Evolutionary conservation across 2,888 invertebrate species (phyloP).

Genomic region (Amorpha juglandis): DNA sequence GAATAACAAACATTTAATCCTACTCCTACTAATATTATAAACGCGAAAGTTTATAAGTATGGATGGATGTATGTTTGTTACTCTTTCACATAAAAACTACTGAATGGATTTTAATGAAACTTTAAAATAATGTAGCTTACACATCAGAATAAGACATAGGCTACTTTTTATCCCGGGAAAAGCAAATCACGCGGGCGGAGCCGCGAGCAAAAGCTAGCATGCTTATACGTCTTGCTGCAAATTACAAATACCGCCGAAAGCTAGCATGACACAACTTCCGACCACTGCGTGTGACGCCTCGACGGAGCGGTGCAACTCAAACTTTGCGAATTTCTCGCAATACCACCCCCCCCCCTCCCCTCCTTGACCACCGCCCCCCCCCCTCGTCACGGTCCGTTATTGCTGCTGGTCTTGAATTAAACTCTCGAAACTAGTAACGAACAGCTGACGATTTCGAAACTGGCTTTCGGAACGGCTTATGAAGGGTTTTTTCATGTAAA

Average conservation of each 20-base stretch:
- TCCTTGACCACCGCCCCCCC: background rate
- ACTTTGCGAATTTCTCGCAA: conserved; percentile 33
- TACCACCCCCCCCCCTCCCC: conserved; percentile 20
- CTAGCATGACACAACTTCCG: background rate
- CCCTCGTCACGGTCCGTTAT: background rate
- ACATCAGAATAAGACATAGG: no score
- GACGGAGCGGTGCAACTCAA: conserved; percentile 34
- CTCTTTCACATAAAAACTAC: no score
- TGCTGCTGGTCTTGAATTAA: conserved; percentile 3
- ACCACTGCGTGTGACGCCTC: conserved; percentile 31
- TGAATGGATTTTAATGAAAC: no score
- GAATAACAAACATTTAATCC: no score
- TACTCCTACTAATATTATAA: no score
- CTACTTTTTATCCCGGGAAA: no score
- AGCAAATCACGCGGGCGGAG: no score
- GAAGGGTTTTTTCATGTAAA: conserved; percentile 13
- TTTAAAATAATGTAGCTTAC: no score
- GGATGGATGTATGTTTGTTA: no score
- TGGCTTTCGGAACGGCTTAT: background rate
- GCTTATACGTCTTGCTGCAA: background rate
- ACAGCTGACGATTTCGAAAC: conserved; percentile 9
- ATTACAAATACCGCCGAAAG: conserved; percentile 2
- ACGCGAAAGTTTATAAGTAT: no score
- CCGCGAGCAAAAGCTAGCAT: no score
- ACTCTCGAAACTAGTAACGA: conserved; percentile 3